A percentile compares a stretch with the other conserved stretches of the same genome.
Evolutionary conservation across 64 coral and sea anemone genomes (phyloP).

Genomic region (Stichodactyla helianthus): DNA sequence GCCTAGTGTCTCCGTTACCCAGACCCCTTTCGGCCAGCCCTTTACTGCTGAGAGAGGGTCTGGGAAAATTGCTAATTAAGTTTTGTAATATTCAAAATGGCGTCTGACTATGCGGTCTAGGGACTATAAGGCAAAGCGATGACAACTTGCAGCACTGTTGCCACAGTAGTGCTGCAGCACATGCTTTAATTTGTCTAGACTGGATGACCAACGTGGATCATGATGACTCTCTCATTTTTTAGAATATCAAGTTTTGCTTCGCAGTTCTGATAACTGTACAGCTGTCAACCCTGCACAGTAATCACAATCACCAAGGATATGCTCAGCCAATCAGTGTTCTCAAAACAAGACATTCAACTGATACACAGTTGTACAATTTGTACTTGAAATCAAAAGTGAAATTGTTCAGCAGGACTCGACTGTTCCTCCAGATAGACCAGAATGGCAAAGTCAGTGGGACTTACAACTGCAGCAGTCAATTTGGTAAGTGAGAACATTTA

Average conservation of each 20-base stretch:
- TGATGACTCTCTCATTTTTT: not conserved
- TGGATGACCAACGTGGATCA: too few relatives aligned
- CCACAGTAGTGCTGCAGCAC: too few relatives aligned
- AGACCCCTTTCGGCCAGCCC: too few relatives aligned
- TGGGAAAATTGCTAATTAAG: too few relatives aligned
- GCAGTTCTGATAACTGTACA: not conserved
- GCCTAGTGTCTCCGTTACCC: too few relatives aligned
- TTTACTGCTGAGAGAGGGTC: too few relatives aligned
- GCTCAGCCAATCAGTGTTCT: slow-evolving; percentile 2
- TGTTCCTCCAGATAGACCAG: slow-evolving; percentile 20
- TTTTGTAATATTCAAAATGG: too few relatives aligned
- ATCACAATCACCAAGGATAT: not conserved
- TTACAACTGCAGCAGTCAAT: slow-evolving; percentile 8
- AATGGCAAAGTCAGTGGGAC: slow-evolving; percentile 31
- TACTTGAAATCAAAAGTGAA: not conserved
- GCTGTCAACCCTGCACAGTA: not conserved
- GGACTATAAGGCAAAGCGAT: too few relatives aligned
- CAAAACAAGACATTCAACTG: not conserved
- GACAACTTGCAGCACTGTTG: too few relatives aligned
- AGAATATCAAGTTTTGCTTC: not conserved
- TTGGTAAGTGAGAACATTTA: slow-evolving; percentile 14
- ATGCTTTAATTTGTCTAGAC: too few relatives aligned
- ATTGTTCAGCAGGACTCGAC: slow-evolving; percentile 15
- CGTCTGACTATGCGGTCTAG: too few relatives aligned
- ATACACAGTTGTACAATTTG: not conserved